phyloP scores from a whole-genome alignment of 2,888 invertebrate genomes.

The Ceramica pisi region DNA sequence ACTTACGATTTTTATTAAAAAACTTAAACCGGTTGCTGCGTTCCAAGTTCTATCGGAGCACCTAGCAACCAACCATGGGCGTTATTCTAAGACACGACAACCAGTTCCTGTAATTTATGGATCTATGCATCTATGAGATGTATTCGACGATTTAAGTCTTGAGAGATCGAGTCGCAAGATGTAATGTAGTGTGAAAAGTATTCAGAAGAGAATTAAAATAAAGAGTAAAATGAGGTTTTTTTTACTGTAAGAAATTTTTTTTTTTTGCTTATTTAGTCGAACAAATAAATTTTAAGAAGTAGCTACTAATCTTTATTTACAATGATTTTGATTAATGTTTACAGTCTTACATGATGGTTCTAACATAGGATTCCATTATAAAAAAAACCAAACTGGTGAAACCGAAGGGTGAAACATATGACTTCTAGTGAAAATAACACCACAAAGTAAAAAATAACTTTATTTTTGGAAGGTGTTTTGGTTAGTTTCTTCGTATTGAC shows the following conservation, averaged over 20 bases:
- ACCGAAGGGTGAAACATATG: too few relatives aligned
- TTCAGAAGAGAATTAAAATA: neutral
- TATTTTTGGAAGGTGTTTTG: too few relatives aligned
- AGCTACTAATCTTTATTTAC: too few relatives aligned
- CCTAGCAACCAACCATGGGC: conserved; percentile 55
- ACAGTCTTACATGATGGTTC: too few relatives aligned
- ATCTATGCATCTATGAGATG: conserved; percentile 52
- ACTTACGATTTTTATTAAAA: conserved; percentile 52
- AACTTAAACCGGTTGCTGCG: conserved; percentile 57
- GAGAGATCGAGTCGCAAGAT: conserved; percentile 43
- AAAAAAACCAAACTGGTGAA: too few relatives aligned
- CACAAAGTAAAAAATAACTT: too few relatives aligned
- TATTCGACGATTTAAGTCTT: conserved; percentile 51
- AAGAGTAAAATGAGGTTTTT: neutral
- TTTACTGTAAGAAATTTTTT: neutral
- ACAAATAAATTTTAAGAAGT: neutral
- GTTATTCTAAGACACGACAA: conserved; percentile 34
- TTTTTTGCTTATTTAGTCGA: neutral
- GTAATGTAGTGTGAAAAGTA: conserved; percentile 30
- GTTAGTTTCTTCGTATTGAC: too few relatives aligned
- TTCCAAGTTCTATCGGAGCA: conserved; percentile 44
- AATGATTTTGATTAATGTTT: too few relatives aligned
- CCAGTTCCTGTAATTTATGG: conserved; percentile 58
- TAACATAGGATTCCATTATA: too few relatives aligned
- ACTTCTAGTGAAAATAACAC: too few relatives aligned